Percentiles rank a stretch among this genome's conserved stretches.
Evolutionary conservation across 2,797 vertebrate species (phyloP).

Genomic region (Hypotaenidia okinawae): DNA sequence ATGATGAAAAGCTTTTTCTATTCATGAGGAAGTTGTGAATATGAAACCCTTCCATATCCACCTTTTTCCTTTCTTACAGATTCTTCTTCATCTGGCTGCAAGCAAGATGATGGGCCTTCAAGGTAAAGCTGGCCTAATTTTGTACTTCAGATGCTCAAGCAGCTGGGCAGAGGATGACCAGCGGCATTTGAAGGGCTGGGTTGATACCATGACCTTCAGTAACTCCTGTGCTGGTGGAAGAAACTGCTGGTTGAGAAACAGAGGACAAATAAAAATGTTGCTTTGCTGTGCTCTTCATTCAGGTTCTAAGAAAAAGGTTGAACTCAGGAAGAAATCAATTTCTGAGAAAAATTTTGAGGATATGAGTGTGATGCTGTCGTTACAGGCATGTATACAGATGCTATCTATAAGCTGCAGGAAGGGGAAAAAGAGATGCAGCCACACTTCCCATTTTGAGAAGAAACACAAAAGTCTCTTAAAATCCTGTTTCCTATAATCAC

Average conservation of each 20-base stretch:
- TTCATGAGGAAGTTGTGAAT: neutral
- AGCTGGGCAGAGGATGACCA: neutral
- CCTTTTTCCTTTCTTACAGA: neutral
- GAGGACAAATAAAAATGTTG: neutral
- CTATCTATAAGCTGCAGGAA: neutral
- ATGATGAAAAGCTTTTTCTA: neutral
- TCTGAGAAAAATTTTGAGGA: neutral
- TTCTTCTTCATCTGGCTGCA: fast-evolving
- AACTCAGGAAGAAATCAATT: neutral
- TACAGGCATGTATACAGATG: neutral
- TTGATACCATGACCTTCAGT: neutral
- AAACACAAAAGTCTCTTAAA: neutral
- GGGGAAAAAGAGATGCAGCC: neutral
- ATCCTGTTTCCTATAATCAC: neutral
- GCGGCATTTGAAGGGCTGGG: neutral
- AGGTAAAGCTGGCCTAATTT: neutral
- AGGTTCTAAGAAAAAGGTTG: neutral
- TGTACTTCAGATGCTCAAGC: neutral
- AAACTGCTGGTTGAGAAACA: neutral
- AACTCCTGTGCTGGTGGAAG: neutral
- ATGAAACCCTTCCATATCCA: neutral
- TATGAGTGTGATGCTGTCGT: neutral
- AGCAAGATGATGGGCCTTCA: neutral
- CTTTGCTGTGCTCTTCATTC: neutral
- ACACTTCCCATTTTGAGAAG: neutral